Evolutionary conservation across 2,113 vertebrate genomes (phyloP), one percentile per base, ranked within the genome.

Genomic region (Apistogramma diplotaenia): DNA sequence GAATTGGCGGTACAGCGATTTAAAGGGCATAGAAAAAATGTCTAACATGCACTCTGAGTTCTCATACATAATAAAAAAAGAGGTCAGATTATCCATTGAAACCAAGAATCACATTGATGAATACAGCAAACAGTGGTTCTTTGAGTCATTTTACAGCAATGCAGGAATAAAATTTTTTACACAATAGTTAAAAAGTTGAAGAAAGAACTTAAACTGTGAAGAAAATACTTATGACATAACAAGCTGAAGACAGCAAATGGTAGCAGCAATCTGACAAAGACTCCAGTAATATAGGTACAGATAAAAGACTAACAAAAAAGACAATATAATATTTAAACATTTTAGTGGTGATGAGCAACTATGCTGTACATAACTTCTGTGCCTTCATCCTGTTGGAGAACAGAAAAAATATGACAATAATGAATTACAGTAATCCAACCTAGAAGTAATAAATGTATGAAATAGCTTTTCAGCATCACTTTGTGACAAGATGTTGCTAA

Each of bases 1-100:
- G 4, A 4, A 54, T 0, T 0, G n/a, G 21, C 21, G 5, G 10
- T 2, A 5, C 19, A 21, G 5, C 16, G n/a, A 3, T 8, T 53
- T 19, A 51, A 4, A n/a, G 49, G 8, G n/a, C 19, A n/a, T n/a
- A 51, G 1, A 6, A 51, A 0, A 35, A 16, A 19, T 19, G 15
- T 13, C 15, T 43, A 19, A 51, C 8, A 51, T 51, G 0, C 4
- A 5, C 12, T 33, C 2, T 46, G 43, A 16, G 43, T 49, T 49
- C 9, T 23, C 2, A 12, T 2, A 54, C 3, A 9, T 12, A 2
- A 11, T 37, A 9, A 9, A 9, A 37, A 37, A 37, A 10, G 9
- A 37, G 8, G 8, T 51, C 49, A 51, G 8, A 53, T 53, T 53
- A 2, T 9, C 3, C 8, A 21, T 21, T n/a, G 8, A 51, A 53